Percentiles rank a stretch among this genome's conserved stretches.
phyloP scores from a whole-genome alignment of 2,888 invertebrate species.

The Anoplius nigerrimus region DNA sequence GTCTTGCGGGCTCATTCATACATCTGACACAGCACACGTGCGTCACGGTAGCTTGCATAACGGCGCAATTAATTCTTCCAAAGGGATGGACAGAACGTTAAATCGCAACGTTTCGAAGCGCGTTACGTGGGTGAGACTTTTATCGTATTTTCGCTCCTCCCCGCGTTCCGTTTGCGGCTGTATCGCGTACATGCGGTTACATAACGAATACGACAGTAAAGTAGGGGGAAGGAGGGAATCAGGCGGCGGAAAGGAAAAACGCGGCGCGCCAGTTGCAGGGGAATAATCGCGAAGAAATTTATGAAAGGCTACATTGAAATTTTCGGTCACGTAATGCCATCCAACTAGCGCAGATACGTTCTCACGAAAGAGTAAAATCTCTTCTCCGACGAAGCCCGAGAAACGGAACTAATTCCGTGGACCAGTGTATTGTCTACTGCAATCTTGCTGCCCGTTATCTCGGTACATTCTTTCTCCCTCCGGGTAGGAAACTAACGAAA shows the following conservation, averaged over 20 bases:
- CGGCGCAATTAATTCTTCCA: too few species aligned
- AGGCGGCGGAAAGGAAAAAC: too few species aligned
- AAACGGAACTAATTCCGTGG: conserved; percentile 35
- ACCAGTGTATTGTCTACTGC: conserved; percentile 25
- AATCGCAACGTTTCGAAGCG: too few species aligned
- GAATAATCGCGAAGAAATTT: conserved; percentile 47
- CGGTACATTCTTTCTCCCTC: conserved; percentile 7
- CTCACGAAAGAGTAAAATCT: conserved; percentile 46
- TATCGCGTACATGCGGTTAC: background rate
- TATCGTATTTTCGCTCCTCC: background rate
- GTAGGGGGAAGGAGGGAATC: too few species aligned
- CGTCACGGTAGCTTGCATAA: too few species aligned
- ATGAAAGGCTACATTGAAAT: conserved; percentile 40
- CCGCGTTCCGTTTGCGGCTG: too few species aligned
- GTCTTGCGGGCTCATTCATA: too few species aligned
- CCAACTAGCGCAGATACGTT: conserved; percentile 31
- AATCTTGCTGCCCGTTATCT: conserved; percentile 32
- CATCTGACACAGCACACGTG: too few species aligned
- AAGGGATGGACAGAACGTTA: too few species aligned
- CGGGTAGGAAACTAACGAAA: conserved; percentile 33
- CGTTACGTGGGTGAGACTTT: too few species aligned
- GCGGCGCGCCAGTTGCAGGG: too few species aligned
- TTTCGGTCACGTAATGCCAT: conserved; percentile 53
- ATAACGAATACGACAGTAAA: too few species aligned
- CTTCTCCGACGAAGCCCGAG: conserved; percentile 15